A percentile compares a stretch with the other conserved stretches of the same genome.
Evolutionary conservation across 1,140 invertebrate species (phyloP).

Genomic region (Drosophila insularis): DNA sequence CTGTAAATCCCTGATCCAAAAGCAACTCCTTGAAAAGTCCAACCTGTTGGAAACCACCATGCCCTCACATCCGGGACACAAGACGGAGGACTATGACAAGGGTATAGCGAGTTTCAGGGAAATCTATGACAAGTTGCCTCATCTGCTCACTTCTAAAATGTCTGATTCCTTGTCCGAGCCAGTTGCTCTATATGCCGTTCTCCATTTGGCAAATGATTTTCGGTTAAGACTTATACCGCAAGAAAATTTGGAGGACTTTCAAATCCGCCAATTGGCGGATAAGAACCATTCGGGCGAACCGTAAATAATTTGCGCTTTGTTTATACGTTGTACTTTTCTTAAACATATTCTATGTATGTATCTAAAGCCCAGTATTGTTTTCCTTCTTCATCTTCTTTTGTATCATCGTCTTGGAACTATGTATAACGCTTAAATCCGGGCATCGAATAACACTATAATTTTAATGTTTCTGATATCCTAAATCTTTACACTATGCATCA

Average conservation of each 20-base stretch:
- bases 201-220: conserved; percentile 91
- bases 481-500: not conserved
- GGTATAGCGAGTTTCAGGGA: conserved; percentile 81
- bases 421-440: not conserved
- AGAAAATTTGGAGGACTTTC: conserved; percentile 65
- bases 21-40: conserved; percentile 47
- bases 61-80: conserved; percentile 43
- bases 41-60: conserved; percentile 40
- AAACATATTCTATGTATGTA: not conserved
- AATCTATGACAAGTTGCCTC: conserved; percentile 85
- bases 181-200: conserved; percentile 88
- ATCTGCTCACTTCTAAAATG: conserved; percentile 84
- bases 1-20: conserved; percentile 84
- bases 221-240: conserved; percentile 71
- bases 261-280: conserved; percentile 72
- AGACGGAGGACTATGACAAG: conserved; percentile 53
- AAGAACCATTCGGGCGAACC: not conserved
- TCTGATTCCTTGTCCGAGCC: conserved; percentile 87
- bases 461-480: not conserved
- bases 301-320: not conserved
- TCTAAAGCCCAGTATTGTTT: conserved; percentile 11
- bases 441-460: conserved; percentile 6
- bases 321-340: not conserved
- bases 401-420: not conserved
- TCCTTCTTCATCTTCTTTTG: not conserved